Evolutionary conservation across 2,113 vertebrate species (phyloP), one percentile per base, ranked within the genome.

Genomic region (Chaenogobius annularis): DNA sequence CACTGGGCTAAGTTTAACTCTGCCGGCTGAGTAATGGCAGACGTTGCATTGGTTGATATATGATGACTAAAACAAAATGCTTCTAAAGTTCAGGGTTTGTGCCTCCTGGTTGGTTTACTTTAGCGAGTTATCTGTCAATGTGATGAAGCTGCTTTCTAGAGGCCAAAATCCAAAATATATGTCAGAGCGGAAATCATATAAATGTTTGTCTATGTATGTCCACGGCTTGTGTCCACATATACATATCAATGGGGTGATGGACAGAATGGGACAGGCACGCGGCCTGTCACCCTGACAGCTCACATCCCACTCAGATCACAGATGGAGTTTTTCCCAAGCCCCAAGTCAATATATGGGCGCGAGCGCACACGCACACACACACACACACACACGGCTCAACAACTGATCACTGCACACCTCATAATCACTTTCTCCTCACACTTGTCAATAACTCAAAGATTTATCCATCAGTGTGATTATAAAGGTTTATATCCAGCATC

Each of bases 301-400:
- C 78, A 76, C 67, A 66, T 75, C 63, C 89, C 81, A 87, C 83
- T 86, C 81, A 0, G 63, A 46, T 77, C 94, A 92, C 95, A 98
- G 95, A 96, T 97, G 96, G 92, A 91, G 87, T 90, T 92, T 95
- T 93, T 96, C 91, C 95, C 90, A 86, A 72, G 90, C 91, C 86
- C 83, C 50, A 0, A 15, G 81, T 93, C 93, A 93, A 79, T 79
- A 83, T 10, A 77, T 31, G 10, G 5, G 75, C 58, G 65, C 54
- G 46, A 63, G 37, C 46, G 52, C 12, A 20, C 66, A 74, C 74
- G 62, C 75, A 67, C 66, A 59, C 61, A 35, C 62, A 43, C 64
- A 37, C 72, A 69, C 71, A 54, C 12, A 11, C 44, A 46, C 2
- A 31, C 73, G 61, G 50, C 82, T 63, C 68, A 55, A 31, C 71